Base-by-base conservation (phyloP, 2,888 invertebrate genomes). In the Mythimna pallens region DNA sequence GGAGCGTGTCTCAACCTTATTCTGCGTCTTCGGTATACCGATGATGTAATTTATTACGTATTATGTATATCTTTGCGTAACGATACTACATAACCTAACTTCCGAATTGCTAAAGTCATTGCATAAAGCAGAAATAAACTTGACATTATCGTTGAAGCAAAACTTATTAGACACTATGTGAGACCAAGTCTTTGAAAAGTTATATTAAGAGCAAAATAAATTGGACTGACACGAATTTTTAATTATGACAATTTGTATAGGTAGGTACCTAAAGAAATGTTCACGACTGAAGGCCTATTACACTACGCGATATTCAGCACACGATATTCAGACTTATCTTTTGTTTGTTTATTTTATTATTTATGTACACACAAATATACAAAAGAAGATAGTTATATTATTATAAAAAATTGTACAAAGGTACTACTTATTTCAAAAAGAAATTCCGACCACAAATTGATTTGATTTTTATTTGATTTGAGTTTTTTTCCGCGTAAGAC, bases 101-200 rank as follows among this genome's bases (percentile, higher is more conserved):
- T 73, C 73, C 73, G 58, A 52, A 64, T 58, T 58, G 50, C 58
- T 22, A 58, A 8, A 63, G 7, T 50, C 47, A 62, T 72, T 73
- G 40, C 73, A 34, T 58, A 52, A 34, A 9, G 1, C 3, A 47
- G 9, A 30, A 72, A 71, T 58, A 47, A 59, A 59, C 43, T 59
- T 65, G 52, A 25, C 34, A 64, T 22, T 43, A 12, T 3, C 25
- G 25, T 25, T 71, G 50, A n/a, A 70, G 0, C 9, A 47, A 36
- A n/a, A 12, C n/a, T 36, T 2, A 61, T 74, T 59, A 73, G 34
- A 36, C 7, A n/a, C 34, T 52, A 0, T 12, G 25, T 74, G 74
- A 59, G 25, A 73, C 65, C 12, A 47, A 34, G 34, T n/a, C 22
- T 40, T 22, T 52, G n/a, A 65, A 43, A 34, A 43, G 14, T 40